Base-by-base conservation (phyloP, 2,797 vertebrate genomes). In the Lepidocolaptes lacrymiger region DNA sequence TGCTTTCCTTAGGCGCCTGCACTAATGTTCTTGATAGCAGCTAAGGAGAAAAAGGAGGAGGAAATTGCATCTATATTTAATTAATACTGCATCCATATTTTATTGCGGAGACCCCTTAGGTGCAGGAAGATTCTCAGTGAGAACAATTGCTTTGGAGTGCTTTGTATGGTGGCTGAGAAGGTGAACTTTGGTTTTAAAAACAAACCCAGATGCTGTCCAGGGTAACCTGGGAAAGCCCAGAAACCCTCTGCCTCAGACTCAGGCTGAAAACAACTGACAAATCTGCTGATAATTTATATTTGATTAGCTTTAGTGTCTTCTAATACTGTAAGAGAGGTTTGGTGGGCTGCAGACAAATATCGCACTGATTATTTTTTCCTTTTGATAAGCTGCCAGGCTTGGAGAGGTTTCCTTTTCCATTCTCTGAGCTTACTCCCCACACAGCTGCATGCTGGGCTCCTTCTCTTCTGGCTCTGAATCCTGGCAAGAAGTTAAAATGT, bases 11-110 rank as follows among this genome's bases (percentile, higher is more conserved):
- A 91, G 91, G 91, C 55, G 34, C 89, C 93, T 81, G 74, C 85
- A 88, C 89, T 84, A 77, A 90, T 80, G 85, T 91, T 95, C 95
- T 71, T 87, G 89, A 76, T 90, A 89, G 85, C 76, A 63, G 92
- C 89, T 81, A 94, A 85, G 80, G 93, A 96, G 88, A 88, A 92
- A 94, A 81, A 88, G 67, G 48, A 89, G 85, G 83, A 95, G 88
- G 93, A 96, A 95, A 96, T 94, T 84, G 76, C 94, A 94, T 96
- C 95, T 95, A 94, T 94, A 93, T 96, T 96, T 96, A 96, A 97
- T 96, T 96, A 96, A 91, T 95, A 56, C 51, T 39, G 77, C 94
- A 93, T 95, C 95, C 77, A 87, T 96, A 96, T 96, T 97, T 96
- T 93, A 96, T 96, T 90, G 91, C 2, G 2, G 83, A 93, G 96